phyloP scores from a whole-genome alignment of 2,888 invertebrate species.

The Volucella inanis region DNA sequence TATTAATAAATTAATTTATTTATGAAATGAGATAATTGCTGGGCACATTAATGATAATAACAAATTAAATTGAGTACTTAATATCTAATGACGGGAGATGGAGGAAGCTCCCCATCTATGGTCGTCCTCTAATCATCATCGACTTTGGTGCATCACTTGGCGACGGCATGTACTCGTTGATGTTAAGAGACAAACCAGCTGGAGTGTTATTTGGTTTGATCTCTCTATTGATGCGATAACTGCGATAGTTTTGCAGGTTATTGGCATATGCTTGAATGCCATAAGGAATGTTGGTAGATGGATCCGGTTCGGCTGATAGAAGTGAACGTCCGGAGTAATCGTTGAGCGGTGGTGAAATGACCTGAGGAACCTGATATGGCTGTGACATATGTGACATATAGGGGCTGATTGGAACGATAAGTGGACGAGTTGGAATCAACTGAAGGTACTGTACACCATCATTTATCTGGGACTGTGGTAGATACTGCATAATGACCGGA shows the following conservation, averaged over 20 bases:
- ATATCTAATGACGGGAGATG: slow-evolving; percentile 7
- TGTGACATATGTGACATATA: slow-evolving; percentile 76
- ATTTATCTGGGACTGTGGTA: slow-evolving; percentile 79
- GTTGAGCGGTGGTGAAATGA: slow-evolving; percentile 38
- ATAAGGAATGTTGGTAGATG: slow-evolving; percentile 76
- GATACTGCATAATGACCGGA: slow-evolving; percentile 82
- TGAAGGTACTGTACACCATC: slow-evolving; percentile 82
- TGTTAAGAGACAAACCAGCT: slow-evolving; percentile 78
- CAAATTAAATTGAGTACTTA: slow-evolving; percentile 23
- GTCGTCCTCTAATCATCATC: slow-evolving; percentile 62
- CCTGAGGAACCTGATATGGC: slow-evolving; percentile 53
- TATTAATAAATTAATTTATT: slow-evolving; percentile 68
- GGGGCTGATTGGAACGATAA: slow-evolving; percentile 81
- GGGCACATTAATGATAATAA: slow-evolving; percentile 16
- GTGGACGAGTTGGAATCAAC: slow-evolving; percentile 81
- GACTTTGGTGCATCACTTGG: slow-evolving; percentile 76
- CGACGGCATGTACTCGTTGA: slow-evolving; percentile 81
- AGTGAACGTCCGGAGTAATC: slow-evolving; percentile 57
- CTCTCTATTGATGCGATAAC: slow-evolving; percentile 81
- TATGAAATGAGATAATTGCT: slow-evolving; percentile 22
- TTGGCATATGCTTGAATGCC: slow-evolving; percentile 78
- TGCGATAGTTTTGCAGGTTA: slow-evolving; percentile 76
- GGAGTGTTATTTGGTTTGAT: slow-evolving; percentile 78
- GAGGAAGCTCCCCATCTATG: slow-evolving; percentile 15
- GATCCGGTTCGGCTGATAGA: slow-evolving; percentile 67